Percentiles rank a stretch among this genome's conserved stretches.
Evolutionary conservation across 2,113 vertebrate genomes (phyloP).

Genomic region (Neopipo cinnamomea): DNA sequence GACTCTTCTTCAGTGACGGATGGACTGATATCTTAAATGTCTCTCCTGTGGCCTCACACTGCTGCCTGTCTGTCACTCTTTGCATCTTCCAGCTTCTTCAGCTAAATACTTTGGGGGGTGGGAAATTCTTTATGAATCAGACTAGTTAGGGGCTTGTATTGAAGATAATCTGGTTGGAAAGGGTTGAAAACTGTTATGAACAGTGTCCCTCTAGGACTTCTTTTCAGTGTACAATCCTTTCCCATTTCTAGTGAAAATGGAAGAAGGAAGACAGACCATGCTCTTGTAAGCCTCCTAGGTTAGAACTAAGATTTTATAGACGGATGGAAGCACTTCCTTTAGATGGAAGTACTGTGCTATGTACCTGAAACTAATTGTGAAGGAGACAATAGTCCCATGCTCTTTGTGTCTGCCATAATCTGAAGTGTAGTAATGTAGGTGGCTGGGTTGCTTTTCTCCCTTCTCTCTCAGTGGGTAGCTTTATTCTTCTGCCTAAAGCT

Average conservation of each 20-base stretch:
- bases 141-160: conserved; percentile 60
- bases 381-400: conserved; percentile 1
- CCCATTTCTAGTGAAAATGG: conserved; percentile 56
- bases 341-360: conserved; percentile 27
- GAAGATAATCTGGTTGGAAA: conserved; percentile 46
- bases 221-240: conserved; percentile 67
- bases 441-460: conserved; percentile 32
- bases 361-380: conserved; percentile 49
- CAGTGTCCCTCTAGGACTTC: conserved; percentile 49
- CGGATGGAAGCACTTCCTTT: conserved; percentile 13
- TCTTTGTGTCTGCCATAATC: conserved; percentile 47
- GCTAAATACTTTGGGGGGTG: conserved; percentile 77
- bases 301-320: conserved; percentile 50
- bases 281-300: conserved; percentile 53
- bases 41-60: conserved; percentile 84
- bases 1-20: conserved; percentile 90
- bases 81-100: conserved; percentile 80
- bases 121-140: conserved; percentile 69
- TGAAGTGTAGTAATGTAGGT: conserved; percentile 51
- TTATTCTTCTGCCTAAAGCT: conserved; percentile 72
- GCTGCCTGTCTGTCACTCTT: conserved; percentile 85
- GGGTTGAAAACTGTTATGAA: conserved; percentile 16
- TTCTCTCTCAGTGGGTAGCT: conserved; percentile 42
- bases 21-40: conserved; percentile 76
- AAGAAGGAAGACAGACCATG: conserved; percentile 55